A percentile compares a stretch with the other conserved stretches of the same genome.
These are phyloP conservation scores for Lasiurus borealis DNA, from an alignment of 2,113 vertebrate genomes.

Conservation along the genomic window DNA sequence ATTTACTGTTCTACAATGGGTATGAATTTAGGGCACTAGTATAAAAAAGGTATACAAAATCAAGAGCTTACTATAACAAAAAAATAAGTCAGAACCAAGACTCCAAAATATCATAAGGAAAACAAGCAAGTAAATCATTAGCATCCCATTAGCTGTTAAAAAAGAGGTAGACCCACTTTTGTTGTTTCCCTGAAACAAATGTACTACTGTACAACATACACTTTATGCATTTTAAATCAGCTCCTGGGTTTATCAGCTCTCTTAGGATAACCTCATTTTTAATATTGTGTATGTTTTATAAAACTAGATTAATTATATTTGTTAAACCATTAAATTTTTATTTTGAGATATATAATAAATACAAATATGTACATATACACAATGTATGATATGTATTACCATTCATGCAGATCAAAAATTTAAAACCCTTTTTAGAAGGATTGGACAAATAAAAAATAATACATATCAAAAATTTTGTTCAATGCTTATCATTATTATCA, in stretches of 20 bases:
- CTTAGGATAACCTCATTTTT: neutral
- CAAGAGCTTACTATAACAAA: neutral
- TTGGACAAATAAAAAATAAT: neutral
- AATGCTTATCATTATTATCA: neutral
- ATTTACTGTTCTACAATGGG: neutral
- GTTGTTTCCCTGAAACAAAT: neutral
- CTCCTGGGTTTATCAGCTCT: neutral
- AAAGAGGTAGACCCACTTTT: neutral
- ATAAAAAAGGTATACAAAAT: neutral
- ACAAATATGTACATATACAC: neutral
- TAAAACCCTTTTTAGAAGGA: neutral
- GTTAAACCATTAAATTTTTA: conserved; percentile 11
- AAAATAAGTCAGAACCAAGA: neutral
- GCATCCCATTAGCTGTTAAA: neutral
- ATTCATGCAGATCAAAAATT: neutral
- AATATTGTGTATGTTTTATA: neutral
- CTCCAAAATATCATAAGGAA: neutral
- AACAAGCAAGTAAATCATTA: neutral
- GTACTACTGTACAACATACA: neutral
- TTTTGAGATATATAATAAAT: neutral
- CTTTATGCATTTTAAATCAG: neutral
- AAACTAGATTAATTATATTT: neutral
- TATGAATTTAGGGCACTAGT: neutral
- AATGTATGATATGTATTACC: neutral
- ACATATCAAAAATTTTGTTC: neutral